Conservation (phyloP, 2,888 invertebrate genomes). For the Rambutsinella grinnellia region DNA sequence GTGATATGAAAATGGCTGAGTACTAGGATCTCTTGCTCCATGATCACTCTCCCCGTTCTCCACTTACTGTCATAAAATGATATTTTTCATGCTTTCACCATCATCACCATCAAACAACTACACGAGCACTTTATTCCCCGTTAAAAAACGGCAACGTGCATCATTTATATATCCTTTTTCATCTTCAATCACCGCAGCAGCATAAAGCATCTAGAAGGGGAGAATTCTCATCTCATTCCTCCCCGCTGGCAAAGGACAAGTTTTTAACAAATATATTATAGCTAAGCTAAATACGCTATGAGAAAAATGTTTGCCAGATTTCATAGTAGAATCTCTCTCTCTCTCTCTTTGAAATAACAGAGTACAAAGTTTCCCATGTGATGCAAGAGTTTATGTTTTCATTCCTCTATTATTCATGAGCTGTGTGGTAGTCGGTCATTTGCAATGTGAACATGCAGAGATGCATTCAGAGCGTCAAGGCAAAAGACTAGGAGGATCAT, state of each 20-base stretch:
- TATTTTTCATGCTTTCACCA: neutral
- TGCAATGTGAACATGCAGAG: constrained; percentile 32
- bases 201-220: neutral
- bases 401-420: constrained; percentile 37
- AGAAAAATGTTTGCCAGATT: neutral
- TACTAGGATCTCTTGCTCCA: too few species aligned
- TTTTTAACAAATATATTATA: constrained; percentile 30
- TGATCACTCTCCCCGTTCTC: neutral
- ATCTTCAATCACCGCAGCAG: neutral
- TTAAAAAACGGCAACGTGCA: neutral
- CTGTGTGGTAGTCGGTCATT: constrained; percentile 40
- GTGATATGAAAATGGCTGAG: too few species aligned
- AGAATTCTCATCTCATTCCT: neutral
- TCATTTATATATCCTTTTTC: too few species aligned
- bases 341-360: neutral
- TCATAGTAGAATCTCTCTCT: too few species aligned
- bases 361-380: neutral
- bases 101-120: neutral
- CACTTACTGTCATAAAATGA: neutral
- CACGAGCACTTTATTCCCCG: too few species aligned
- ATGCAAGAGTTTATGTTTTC: constrained; percentile 1
- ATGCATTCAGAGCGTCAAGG: constrained; percentile 4
- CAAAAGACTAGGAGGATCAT: constrained; percentile 30
- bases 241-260: constrained; percentile 36
- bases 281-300: neutral